Percentiles rank a stretch among this genome's conserved stretches.
Evolutionary conservation across 2,797 vertebrate species (phyloP).

Genomic region (Oreochromis mossambicus): DNA sequence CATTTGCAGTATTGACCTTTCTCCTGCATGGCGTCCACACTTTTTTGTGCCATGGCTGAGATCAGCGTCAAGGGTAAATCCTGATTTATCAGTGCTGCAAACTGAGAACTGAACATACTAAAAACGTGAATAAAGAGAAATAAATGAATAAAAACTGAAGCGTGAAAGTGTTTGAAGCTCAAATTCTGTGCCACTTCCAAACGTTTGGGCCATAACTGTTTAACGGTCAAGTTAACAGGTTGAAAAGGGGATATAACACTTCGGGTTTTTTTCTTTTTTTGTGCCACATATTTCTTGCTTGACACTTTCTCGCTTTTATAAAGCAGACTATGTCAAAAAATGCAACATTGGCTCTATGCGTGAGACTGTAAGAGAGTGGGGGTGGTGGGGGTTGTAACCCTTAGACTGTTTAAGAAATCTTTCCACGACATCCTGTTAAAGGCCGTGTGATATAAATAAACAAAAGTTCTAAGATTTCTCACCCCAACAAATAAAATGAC

Average conservation of each 20-base stretch:
- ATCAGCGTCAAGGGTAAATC: not conserved
- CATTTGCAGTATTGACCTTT: not conserved
- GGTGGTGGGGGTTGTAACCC: not conserved
- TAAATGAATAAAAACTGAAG: not conserved
- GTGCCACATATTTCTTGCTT: accelerated
- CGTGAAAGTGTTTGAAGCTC: not conserved
- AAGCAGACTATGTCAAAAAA: not conserved
- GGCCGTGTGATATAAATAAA: accelerated
- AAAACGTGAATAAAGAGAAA: not conserved
- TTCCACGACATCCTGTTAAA: not conserved
- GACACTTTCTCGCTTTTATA: accelerated
- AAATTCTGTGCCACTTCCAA: not conserved
- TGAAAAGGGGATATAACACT: not conserved
- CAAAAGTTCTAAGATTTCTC: not conserved
- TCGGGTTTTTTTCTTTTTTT: not conserved
- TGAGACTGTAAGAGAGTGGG: accelerated
- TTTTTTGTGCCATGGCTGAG: not conserved
- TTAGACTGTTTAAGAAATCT: not conserved
- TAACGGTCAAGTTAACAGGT: not conserved
- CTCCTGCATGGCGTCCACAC: not conserved
- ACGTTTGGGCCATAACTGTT: not conserved
- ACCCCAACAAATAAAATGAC: not conserved
- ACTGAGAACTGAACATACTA: not conserved
- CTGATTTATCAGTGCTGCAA: not conserved
- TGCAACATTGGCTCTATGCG: not conserved